Evolutionary conservation across 1,140 invertebrate genomes (phyloP), one percentile per base, ranked within the genome.

Genomic region (Atta colombica): DNA sequence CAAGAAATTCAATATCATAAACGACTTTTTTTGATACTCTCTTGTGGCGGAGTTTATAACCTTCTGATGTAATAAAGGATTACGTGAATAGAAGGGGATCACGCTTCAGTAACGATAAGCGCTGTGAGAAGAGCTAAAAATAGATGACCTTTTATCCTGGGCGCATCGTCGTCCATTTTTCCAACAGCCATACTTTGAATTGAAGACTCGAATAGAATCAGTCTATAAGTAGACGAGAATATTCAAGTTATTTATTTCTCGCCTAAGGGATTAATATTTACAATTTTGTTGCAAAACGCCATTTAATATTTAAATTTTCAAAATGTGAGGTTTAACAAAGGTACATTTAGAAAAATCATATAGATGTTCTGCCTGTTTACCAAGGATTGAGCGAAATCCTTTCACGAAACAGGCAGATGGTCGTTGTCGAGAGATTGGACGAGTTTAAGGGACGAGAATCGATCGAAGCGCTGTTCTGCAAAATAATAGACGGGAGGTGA

Each of bases 401-500:
- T 84, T 84, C 16, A 39, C 12, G 18, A 10, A 2, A 7, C 16
- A 58, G 84, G 88, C 89, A 90, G 89, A 89, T 90, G 89, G 88
- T 51, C 82, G 68, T 72, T 77, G 69, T 71, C 72, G 60, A 71
- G 28, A 65, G 60, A 45, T 66, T 71, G 39, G 51, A 61, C 39
- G 51, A 61, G 31, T 77, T 35, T 45, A 65, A 39, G 21, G 28
- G 28, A 80, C 7, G 66, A 49, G 69, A 72, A 72, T 86, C 69
- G 84, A 84, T 72, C 60, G 65, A 39, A 28, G 77, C 25, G 63
- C 80, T 86, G 55, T 39, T 10, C 55, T 61, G 58, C 78, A 74
- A 88, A 80, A 90, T 90, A 90, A 87, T 90, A 85, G 49, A 88
- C 35, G 72, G 61, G 49, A 87, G 55, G 60, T 68, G 53, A 28